phyloP scores from a whole-genome alignment of 2,888 invertebrate species.

The Mythimna pallens region DNA sequence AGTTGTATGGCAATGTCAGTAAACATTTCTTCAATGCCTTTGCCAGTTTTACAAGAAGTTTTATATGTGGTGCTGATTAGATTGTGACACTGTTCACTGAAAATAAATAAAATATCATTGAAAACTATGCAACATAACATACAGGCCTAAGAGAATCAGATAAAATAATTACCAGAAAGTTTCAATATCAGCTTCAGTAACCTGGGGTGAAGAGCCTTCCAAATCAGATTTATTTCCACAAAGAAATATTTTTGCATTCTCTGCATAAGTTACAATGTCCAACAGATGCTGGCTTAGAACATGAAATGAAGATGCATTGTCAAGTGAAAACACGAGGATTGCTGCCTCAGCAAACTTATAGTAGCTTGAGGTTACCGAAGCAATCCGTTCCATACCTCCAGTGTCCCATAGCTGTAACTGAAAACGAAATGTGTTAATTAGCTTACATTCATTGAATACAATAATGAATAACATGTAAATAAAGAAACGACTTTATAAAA shows the following conservation, averaged over 20 bases:
- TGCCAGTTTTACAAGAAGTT: conserved; percentile 97
- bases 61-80: conserved; percentile 96
- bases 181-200: conserved; percentile 96
- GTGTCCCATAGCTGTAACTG: conserved; percentile 99
- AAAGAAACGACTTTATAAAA: not conserved
- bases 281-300: conserved; percentile 97
- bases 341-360: conserved; percentile 99
- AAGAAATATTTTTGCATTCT: conserved; percentile 98
- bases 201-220: conserved; percentile 93
- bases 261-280: conserved; percentile 98
- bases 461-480: conserved; percentile 3
- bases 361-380: conserved; percentile 98
- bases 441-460: conserved; percentile 23
- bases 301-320: conserved; percentile 98
- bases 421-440: conserved; percentile 55
- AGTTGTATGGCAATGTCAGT: conserved; percentile 95
- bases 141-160: not conserved
- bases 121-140: conserved; percentile 4
- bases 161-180: conserved; percentile 93
- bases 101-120: conserved; percentile 54
- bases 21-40: conserved; percentile 97
- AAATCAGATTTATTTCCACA: conserved; percentile 98
- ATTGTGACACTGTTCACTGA: conserved; percentile 97
- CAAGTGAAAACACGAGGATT: conserved; percentile 96
- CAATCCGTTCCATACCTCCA: conserved; percentile 98